A percentile compares a stretch with the other conserved stretches of the same genome.
These are phyloP conservation scores for Drosophila nr. fundita DNA, from an alignment of 2,888 invertebrate species.

Conservation along the genomic window DNA sequence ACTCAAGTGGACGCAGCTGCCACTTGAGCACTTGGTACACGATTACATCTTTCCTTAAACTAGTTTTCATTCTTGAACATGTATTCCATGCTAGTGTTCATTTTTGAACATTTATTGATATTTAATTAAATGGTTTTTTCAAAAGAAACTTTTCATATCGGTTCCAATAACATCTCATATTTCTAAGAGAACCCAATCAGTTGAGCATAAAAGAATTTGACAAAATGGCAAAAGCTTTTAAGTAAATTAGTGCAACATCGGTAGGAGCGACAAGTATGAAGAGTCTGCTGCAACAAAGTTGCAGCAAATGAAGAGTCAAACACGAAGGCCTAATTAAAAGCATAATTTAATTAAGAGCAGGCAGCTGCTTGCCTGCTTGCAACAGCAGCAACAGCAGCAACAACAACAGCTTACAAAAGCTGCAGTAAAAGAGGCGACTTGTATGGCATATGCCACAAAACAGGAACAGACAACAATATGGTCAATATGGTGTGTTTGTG, in stretches of 20 bases:
- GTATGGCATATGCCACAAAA: slow-evolving; percentile 70
- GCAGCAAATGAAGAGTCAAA: slow-evolving; percentile 54
- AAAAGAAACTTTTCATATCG: not conserved
- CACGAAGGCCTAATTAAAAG: slow-evolving; percentile 73
- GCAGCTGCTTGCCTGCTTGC: slow-evolving; percentile 39
- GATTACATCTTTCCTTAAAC: no score
- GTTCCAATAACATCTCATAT: not conserved
- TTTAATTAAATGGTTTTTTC: not conserved
- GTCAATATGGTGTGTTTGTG: slow-evolving; percentile 32
- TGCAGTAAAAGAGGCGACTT: slow-evolving; percentile 41
- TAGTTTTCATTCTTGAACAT: no score
- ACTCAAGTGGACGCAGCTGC: no score
- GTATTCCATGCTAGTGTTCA: no score
- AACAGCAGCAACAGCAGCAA: slow-evolving; percentile 9
- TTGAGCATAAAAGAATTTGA: slow-evolving; percentile 31
- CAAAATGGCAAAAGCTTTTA: slow-evolving; percentile 42
- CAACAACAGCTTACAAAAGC: slow-evolving; percentile 27
- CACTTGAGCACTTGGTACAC: no score
- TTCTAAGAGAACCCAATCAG: not conserved
- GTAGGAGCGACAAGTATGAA: slow-evolving; percentile 30
- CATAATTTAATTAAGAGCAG: slow-evolving; percentile 76
- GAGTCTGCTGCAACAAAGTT: slow-evolving; percentile 25
- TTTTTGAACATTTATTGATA: not conserved
- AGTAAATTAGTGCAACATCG: slow-evolving; percentile 39
- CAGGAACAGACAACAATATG: slow-evolving; percentile 55